A percentile compares a stretch with the other conserved stretches of the same genome.
phyloP scores from a whole-genome alignment of 2,888 invertebrate species.

The Taenaris catops region DNA sequence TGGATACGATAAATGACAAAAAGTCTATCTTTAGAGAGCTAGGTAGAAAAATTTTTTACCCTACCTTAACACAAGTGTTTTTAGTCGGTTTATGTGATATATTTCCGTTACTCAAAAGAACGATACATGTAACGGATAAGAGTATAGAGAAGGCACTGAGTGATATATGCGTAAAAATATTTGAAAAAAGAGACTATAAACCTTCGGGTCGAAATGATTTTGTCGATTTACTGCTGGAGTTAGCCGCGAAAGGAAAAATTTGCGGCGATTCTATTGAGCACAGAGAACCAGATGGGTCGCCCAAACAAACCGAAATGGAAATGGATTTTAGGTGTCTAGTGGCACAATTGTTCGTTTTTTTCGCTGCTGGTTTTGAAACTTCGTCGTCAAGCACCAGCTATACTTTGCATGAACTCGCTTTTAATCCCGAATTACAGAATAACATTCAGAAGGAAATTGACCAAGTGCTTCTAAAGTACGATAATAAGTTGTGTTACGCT shows the following conservation, averaged over 20 bases:
- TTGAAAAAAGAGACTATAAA: conserved; percentile 39
- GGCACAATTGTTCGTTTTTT: conserved; percentile 45
- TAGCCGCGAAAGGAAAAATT: conserved; percentile 29
- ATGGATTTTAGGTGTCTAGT: conserved; percentile 25
- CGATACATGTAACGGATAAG: conserved; percentile 26
- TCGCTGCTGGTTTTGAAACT: conserved; percentile 69
- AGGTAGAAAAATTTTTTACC: conserved; percentile 33
- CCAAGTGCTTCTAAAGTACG: conserved; percentile 35
- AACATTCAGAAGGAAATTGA: conserved; percentile 46
- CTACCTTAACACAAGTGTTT: conserved; percentile 27
- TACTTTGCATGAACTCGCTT: conserved; percentile 52
- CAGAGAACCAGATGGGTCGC: conserved; percentile 22
- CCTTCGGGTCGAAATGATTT: conserved; percentile 41
- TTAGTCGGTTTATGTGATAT: conserved; percentile 35
- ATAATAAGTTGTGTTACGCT: conserved; percentile 45
- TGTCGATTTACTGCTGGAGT: conserved; percentile 31
- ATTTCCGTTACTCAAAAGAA: conserved; percentile 36
- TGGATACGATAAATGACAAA: conserved; percentile 35
- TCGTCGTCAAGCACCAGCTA: conserved; percentile 61
- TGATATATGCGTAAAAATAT: conserved; percentile 38
- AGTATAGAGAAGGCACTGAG: conserved; percentile 27
- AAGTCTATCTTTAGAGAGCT: conserved; percentile 36
- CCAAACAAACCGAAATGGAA: conserved; percentile 19
- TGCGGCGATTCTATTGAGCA: conserved; percentile 30
- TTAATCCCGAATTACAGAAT: conserved; percentile 41